Percentiles rank a stretch among this genome's conserved stretches.
These are phyloP conservation scores for Cygnus buccinator DNA, from an alignment of 2,113 vertebrate species.

Conservation along the genomic window DNA sequence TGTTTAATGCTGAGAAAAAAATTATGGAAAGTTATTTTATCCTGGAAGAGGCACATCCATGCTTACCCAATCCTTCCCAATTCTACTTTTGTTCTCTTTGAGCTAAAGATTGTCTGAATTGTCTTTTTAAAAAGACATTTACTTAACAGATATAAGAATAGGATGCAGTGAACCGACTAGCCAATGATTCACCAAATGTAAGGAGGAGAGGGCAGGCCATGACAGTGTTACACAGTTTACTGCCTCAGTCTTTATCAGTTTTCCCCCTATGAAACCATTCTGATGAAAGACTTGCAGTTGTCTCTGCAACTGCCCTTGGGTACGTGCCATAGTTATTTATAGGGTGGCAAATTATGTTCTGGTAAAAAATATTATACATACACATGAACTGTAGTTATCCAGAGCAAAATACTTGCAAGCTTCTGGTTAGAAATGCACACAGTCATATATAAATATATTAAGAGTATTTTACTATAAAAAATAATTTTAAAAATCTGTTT, in stretches of 20 bases:
- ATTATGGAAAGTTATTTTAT: not conserved
- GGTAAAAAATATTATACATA: not conserved
- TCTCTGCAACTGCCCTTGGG: not conserved
- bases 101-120: not conserved
- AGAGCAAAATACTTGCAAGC: not conserved
- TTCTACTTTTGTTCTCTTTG: not conserved
- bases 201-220: not conserved
- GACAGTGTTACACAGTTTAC: not conserved
- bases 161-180: not conserved
- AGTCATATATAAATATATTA: not conserved
- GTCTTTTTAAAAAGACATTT: not conserved
- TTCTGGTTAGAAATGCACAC: not conserved
- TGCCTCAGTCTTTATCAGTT: not conserved
- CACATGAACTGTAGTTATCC: not conserved
- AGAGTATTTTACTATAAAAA: not conserved
- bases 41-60: not conserved
- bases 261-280: not conserved
- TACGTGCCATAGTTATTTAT: not conserved
- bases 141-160: not conserved
- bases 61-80: not conserved
- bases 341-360: not conserved
- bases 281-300: not conserved
- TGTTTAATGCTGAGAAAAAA: not conserved
- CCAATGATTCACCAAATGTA: not conserved
- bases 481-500: not conserved